These are phyloP conservation scores for Imbricaverruca yamaguchii DNA, from an alignment of 2,888 invertebrate species.

Conservation along the genomic window DNA sequence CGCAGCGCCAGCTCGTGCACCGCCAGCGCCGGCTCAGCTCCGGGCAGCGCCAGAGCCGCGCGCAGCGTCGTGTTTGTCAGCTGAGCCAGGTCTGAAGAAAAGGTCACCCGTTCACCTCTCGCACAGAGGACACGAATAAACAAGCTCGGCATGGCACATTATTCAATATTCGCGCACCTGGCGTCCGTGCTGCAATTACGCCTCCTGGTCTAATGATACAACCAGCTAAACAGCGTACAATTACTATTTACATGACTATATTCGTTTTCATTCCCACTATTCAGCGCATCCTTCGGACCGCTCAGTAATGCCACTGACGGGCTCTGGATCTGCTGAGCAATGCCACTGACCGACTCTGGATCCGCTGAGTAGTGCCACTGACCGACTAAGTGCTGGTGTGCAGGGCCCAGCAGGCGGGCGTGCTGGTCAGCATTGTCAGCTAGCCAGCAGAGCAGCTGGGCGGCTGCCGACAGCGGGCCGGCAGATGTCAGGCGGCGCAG, in stretches of 20 bases:
- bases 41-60: background rate
- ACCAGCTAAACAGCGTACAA: no score
- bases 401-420: background rate
- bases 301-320: background rate
- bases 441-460: background rate
- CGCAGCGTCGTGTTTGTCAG: background rate
- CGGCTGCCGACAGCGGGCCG: background rate
- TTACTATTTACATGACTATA: no score
- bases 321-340: no score
- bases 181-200: no score
- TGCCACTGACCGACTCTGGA: background rate
- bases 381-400: background rate
- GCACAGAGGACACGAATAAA: no score
- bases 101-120: no score
- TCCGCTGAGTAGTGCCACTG: background rate
- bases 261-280: no score
- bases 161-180: no score
- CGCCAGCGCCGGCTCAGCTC: background rate
- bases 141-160: no score
- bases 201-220: no score
- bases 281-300: no score
- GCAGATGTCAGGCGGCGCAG: background rate
- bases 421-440: background rate
- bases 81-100: background rate
- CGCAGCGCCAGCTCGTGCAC: background rate